Evolutionary conservation across 2,888 invertebrate species (phyloP).

Genomic region (Isoperla grammatica): DNA sequence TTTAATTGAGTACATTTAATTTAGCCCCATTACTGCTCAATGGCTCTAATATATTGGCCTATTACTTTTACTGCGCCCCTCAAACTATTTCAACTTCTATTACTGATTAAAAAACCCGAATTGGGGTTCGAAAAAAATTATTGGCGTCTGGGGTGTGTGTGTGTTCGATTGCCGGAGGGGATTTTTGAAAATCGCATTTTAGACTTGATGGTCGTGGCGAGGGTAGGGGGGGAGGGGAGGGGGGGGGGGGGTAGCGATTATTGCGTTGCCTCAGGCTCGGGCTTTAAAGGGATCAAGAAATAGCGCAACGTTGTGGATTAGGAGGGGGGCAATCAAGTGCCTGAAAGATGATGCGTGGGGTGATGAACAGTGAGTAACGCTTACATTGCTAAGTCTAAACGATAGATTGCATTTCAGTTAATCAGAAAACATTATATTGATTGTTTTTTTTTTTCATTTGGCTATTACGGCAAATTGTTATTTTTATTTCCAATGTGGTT

Average conservation of each 20-base stretch:
- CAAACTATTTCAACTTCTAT: background rate
- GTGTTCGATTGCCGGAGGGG: conserved; percentile 7
- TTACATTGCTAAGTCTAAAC: no score
- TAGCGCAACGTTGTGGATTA: no score
- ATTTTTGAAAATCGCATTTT: conserved; percentile 16
- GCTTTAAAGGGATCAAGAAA: no score
- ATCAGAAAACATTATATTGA: no score
- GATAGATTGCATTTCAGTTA: no score
- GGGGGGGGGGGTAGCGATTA: background rate
- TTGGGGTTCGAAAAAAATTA: conserved; percentile 10
- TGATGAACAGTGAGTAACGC: no score
- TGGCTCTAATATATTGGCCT: conserved; percentile 8
- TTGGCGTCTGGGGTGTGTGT: conserved; percentile 11
- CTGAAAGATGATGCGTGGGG: no score
- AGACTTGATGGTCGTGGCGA: conserved; percentile 5
- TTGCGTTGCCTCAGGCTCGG: no score
- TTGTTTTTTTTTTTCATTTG: no score
- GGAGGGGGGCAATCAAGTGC: no score
- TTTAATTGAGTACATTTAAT: conserved; percentile 7
- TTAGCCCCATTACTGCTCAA: background rate
- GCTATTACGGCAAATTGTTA: no score
- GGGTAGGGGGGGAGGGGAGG: background rate
- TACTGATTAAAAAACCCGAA: conserved; percentile 17
- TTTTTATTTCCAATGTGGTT: no score
- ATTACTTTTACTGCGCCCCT: conserved; percentile 17